A percentile compares a stretch with the other conserved stretches of the same genome.
phyloP scores from a whole-genome alignment of 2,888 invertebrate species.

The Sarcophaga variegata region DNA sequence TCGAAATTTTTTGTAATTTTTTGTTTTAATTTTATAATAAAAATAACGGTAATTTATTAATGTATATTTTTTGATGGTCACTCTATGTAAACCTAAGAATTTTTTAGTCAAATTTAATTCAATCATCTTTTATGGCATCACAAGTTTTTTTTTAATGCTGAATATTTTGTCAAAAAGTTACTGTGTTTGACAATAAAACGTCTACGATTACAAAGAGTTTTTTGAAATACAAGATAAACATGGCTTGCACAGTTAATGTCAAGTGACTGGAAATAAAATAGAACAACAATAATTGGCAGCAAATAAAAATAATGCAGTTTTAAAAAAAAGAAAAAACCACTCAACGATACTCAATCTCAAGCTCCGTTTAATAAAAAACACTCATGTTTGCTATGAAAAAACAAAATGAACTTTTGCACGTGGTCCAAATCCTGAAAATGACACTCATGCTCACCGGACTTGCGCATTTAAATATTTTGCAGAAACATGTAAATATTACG shows the following conservation, averaged over 20 bases:
- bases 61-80: too few species aligned
- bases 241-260: not conserved
- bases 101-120: too few species aligned
- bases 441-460: conserved; percentile 36
- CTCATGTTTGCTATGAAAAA: not conserved
- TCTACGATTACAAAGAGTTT: not conserved
- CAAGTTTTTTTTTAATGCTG: not conserved
- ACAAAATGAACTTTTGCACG: conserved; percentile 57
- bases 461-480: conserved; percentile 21
- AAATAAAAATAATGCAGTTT: conserved; percentile 30
- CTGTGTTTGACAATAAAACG: too few species aligned
- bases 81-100: too few species aligned
- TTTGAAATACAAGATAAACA: not conserved
- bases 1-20: too few species aligned
- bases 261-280: conserved; percentile 22
- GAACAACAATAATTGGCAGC: conserved; percentile 15
- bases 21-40: too few species aligned
- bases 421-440: conserved; percentile 23
- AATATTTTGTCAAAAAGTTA: too few species aligned
- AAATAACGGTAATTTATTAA: too few species aligned
- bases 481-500: conserved; percentile 15
- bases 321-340: not conserved
- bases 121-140: too few species aligned
- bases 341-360: not conserved
- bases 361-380: not conserved